phyloP scores from a whole-genome alignment of 2,888 invertebrate species.

The Agrotis exclamationis region DNA sequence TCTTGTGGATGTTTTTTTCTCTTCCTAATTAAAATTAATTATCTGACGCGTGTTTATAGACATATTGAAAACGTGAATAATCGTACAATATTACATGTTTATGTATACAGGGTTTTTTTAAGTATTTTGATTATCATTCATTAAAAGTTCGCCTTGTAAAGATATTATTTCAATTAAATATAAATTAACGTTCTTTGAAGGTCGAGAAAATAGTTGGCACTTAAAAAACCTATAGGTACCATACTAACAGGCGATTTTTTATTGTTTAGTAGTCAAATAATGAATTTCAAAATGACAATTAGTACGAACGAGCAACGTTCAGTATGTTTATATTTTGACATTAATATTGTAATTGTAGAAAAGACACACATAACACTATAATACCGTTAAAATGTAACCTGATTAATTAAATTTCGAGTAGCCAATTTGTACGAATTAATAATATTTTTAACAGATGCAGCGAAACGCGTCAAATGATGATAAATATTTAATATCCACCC shows the following conservation, averaged over 20 bases:
- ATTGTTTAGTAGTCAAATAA: background rate
- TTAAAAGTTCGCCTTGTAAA: constrained; percentile 18
- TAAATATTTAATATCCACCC: background rate
- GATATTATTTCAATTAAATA: constrained; percentile 31
- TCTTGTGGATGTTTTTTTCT: background rate
- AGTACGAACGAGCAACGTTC: background rate
- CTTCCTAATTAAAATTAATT: background rate
- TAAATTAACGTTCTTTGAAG: constrained; percentile 56
- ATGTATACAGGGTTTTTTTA: constrained; percentile 11
- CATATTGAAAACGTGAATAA: background rate
- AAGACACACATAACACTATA: too few species aligned
- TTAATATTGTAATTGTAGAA: background rate
- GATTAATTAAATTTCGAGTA: background rate
- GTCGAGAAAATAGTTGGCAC: constrained; percentile 34
- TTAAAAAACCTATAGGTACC: background rate
- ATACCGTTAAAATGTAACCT: constrained; percentile 2
- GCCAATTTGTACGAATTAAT: background rate
- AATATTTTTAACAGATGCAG: background rate
- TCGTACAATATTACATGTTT: background rate
- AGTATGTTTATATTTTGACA: background rate
- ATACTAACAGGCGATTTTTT: too few species aligned
- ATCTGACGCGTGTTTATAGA: background rate
- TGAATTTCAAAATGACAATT: background rate
- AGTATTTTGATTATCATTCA: constrained; percentile 12
- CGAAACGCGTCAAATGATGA: background rate